phyloP scores from a whole-genome alignment of 2,888 invertebrate species.

The Caenorhabditis uteleia region DNA sequence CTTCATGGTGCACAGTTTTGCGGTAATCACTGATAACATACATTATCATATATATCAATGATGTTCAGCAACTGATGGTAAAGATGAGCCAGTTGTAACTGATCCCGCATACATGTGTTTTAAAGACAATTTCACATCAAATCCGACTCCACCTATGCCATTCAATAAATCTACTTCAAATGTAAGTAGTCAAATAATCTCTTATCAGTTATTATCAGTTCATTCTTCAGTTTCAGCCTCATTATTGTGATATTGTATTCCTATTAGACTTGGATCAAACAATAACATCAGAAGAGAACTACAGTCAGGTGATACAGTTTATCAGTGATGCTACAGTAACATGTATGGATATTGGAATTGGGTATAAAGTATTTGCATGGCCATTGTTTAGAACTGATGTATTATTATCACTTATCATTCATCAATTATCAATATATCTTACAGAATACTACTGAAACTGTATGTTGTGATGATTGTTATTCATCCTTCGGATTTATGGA shows the following conservation, averaged over 20 bases:
- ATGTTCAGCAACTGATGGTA: slow-evolving; percentile 32
- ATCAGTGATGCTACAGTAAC: slow-evolving; percentile 32
- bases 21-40: slow-evolving; percentile 6
- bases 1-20: slow-evolving; percentile 11
- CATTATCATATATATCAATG: not conserved
- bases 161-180: slow-evolving; percentile 7
- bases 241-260: slow-evolving; percentile 44
- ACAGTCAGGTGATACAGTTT: slow-evolving; percentile 36
- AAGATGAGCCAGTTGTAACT: slow-evolving; percentile 14
- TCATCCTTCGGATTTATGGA: slow-evolving; percentile 43
- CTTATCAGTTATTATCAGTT: not conserved
- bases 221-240: slow-evolving; percentile 8
- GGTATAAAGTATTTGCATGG: slow-evolving; percentile 40
- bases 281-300: slow-evolving; percentile 35
- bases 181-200: slow-evolving; percentile 3
- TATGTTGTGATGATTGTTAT: slow-evolving; percentile 42
- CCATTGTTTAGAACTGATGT: slow-evolving; percentile 41
- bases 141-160: slow-evolving; percentile 4
- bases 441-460: slow-evolving; percentile 3
- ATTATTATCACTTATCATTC: too few relatives aligned
- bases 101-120: slow-evolving; percentile 26
- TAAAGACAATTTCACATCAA: slow-evolving; percentile 12
- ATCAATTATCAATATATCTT: too few relatives aligned
- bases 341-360: slow-evolving; percentile 46
- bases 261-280: slow-evolving; percentile 46